Evolutionary conservation across 1,140 invertebrate genomes (phyloP).

Genomic region (Stratiolaelaps scimitus): DNA sequence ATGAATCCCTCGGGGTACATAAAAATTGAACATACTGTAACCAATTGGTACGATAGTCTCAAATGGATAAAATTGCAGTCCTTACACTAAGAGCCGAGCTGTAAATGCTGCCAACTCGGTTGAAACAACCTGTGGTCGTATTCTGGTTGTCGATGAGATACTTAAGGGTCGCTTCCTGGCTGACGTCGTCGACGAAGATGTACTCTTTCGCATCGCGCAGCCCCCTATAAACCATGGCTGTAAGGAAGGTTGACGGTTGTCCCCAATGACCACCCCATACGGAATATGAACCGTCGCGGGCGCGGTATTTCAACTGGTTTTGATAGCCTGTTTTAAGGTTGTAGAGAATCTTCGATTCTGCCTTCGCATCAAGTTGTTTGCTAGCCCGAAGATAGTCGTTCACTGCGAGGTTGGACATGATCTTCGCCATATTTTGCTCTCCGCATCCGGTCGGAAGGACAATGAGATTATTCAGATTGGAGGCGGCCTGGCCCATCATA

Average conservation of each 20-base stretch:
- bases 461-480: slow-evolving; percentile 30
- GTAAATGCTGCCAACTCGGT: slow-evolving; percentile 31
- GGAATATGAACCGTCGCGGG: slow-evolving; percentile 62
- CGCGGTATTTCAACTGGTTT: slow-evolving; percentile 57
- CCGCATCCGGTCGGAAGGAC: slow-evolving; percentile 54
- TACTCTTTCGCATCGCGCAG: slow-evolving; percentile 52
- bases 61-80: too few species aligned
- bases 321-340: slow-evolving; percentile 61
- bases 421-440: slow-evolving; percentile 69
- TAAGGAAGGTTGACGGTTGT: slow-evolving; percentile 64
- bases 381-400: slow-evolving; percentile 50
- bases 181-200: slow-evolving; percentile 53
- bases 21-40: background rate
- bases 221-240: slow-evolving; percentile 62
- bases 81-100: slow-evolving; percentile 31
- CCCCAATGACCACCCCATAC: slow-evolving; percentile 56
- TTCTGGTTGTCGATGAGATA: slow-evolving; percentile 43
- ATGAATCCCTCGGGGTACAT: background rate
- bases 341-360: slow-evolving; percentile 48
- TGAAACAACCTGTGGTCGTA: slow-evolving; percentile 30
- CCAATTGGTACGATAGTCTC: too few species aligned
- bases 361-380: slow-evolving; percentile 40
- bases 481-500: slow-evolving; percentile 45
- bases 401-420: slow-evolving; percentile 61
- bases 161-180: slow-evolving; percentile 41